Conservation (phyloP, 35 echinoderm and acorn worm genomes). For the Stichopus chloronotus region DNA sequence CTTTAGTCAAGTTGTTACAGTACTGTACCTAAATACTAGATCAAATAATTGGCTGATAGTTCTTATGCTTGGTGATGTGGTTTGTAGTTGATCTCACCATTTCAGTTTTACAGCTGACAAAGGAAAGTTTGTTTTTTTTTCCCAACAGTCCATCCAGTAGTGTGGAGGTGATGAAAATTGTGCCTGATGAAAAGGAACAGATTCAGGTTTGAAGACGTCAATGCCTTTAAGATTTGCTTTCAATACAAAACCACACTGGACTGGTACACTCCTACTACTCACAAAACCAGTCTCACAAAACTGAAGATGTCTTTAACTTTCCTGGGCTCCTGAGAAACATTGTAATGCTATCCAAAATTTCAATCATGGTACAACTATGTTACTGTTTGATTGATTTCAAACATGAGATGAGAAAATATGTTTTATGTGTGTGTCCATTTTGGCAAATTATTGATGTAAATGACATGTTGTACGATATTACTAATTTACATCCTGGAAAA, state of each 20-base stretch:
- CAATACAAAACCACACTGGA: not conserved
- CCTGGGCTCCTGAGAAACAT: not conserved
- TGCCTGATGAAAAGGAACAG: slow-evolving; percentile 72
- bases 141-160: slow-evolving; percentile 57
- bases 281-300: not conserved
- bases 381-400: too few species aligned
- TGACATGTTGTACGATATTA: too few species aligned
- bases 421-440: too few species aligned
- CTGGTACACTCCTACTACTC: too few species aligned
- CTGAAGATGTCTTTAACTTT: not conserved
- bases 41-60: not conserved
- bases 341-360: too few species aligned
- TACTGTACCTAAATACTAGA: too few species aligned
- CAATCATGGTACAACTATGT: too few species aligned
- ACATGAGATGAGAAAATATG: too few species aligned
- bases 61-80: not conserved
- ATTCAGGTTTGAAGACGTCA: slow-evolving; percentile 58
- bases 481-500: too few species aligned
- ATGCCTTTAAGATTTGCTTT: not conserved
- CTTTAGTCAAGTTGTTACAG: too few species aligned
- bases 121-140: not conserved
- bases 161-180: slow-evolving; percentile 67
- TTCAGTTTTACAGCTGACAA: not conserved
- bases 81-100: not conserved
- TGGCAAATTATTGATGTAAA: too few species aligned